A percentile compares a stretch with the other conserved stretches of the same genome.
phyloP scores from a whole-genome alignment of 2,113 vertebrate genomes.

The Aptenodytes patagonicus region DNA sequence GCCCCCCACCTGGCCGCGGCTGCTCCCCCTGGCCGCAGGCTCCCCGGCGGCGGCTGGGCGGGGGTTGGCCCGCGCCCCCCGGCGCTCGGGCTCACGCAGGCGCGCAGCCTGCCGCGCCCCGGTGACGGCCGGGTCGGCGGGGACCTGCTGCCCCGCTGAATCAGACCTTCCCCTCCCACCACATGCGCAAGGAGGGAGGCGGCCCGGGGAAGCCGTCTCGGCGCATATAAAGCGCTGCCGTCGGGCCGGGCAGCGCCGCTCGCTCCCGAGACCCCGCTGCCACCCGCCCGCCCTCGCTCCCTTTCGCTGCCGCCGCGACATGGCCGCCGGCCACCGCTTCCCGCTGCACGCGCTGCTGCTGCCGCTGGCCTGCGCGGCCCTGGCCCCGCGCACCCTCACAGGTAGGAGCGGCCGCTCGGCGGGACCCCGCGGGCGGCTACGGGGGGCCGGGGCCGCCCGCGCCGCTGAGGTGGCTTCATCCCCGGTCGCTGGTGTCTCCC shows the following conservation, averaged over 20 bases:
- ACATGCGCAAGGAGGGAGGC: too few species aligned
- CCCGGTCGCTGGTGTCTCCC: neutral
- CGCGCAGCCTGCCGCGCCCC: too few species aligned
- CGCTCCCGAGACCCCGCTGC: neutral
- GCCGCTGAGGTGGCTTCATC: neutral
- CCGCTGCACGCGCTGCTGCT: neutral
- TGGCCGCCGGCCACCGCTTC: neutral
- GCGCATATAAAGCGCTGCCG: slow-evolving; percentile 39
- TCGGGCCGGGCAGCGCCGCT: neutral
- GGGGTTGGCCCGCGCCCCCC: too few species aligned
- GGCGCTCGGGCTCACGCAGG: too few species aligned
- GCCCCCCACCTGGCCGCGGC: too few species aligned
- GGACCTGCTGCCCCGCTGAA: too few species aligned
- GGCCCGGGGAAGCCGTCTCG: neutral
- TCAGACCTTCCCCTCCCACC: too few species aligned
- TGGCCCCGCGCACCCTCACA: neutral
- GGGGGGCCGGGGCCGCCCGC: neutral
- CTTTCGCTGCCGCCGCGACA: neutral
- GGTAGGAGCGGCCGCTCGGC: neutral
- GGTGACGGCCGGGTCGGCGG: too few species aligned
- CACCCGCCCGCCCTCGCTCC: too few species aligned
- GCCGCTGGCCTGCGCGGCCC: neutral
- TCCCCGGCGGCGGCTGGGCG: too few species aligned
- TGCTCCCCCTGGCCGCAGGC: too few species aligned
- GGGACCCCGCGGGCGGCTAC: neutral